Evolutionary conservation across 2,888 invertebrate species (phyloP), one percentile per base, ranked within the genome.

Genomic region (Nemotelus nigrinus): DNA sequence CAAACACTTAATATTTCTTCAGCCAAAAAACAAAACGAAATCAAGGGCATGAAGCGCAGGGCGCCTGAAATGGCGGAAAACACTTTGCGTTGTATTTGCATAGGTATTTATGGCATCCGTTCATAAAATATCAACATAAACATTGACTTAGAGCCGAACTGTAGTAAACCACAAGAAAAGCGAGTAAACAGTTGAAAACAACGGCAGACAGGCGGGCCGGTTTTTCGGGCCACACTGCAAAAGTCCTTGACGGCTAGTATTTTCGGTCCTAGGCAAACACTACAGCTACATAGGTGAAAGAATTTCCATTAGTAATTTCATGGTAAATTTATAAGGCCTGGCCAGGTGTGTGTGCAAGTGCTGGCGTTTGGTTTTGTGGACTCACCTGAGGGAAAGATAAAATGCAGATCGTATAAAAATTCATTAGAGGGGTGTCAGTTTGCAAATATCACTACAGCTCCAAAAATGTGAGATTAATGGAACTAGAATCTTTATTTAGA

Each of bases 101-200:
- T 41, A 74, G 60, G 60, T 74, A 74, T 74, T 74, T 74, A 74
- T 74, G 60, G 74, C 74, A 74, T 74, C 74, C 74, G 74, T 63
- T 74, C 74, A 74, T 60, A 60, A 60, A 74, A 74, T 72, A 60
- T 74, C 60, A 74, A 74, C 48, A 63, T 44, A 74, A 74, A 74
- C 57, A 74, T 74, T 74, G 48, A 48, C 60, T 60, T 47, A 3
- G 47, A 44, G 41, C 25, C 25, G 41, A 44, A 10, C 48, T 45
- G 41, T 45, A n/a, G 43, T 5, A 74, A 45, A 74, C 74, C 72
- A 25, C 74, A 74, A 60, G 39, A 74, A 57, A 63, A 63, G 48
- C 50, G 50, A 74, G 50, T 63, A 74, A 63, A 74, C 63, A 74
- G 50, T 60, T 63, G 63, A 74, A 74, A 63, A 74, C 7, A 72